Conservation (phyloP, 23 tunicate species). For the Styela clava region DNA sequence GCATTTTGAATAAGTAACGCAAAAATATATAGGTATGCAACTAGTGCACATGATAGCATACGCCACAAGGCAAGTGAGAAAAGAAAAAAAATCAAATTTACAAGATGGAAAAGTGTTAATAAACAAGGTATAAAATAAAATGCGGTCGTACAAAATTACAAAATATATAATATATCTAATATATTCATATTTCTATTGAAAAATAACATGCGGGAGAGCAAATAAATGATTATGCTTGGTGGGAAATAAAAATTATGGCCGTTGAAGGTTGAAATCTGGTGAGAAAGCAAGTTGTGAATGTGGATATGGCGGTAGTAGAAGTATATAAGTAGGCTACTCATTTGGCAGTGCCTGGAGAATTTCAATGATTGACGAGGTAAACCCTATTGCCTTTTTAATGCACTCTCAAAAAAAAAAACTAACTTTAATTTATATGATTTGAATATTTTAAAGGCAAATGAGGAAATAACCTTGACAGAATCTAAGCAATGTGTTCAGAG, state of each 20-base stretch:
- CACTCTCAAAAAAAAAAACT: neutral
- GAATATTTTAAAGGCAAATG: neutral
- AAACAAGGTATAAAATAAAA: slow-evolving; percentile 40
- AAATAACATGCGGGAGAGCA: slow-evolving; percentile 32
- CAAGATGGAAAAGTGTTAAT: slow-evolving; percentile 38
- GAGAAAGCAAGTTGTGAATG: neutral
- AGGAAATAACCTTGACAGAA: neutral
- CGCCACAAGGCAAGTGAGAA: slow-evolving; percentile 5
- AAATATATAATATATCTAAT: slow-evolving; percentile 42
- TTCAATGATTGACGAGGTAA: slow-evolving; percentile 19
- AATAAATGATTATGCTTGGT: slow-evolving; percentile 19
- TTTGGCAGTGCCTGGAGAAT: slow-evolving; percentile 20
- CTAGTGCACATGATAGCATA: slow-evolving; percentile 40
- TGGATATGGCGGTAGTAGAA: neutral
- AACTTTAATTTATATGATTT: neutral
- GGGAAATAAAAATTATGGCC: slow-evolving; percentile 25
- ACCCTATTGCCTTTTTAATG: slow-evolving; percentile 9
- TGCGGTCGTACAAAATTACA: slow-evolving; percentile 36
- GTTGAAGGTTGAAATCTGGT: neutral
- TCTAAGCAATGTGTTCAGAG: neutral
- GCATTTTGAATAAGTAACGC: neutral
- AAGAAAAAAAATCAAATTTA: slow-evolving; percentile 23
- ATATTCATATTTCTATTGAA: slow-evolving; percentile 25
- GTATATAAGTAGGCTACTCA: neutral
- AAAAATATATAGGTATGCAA: slow-evolving; percentile 27